Conservation (phyloP, 2,797 vertebrate species). For the Poecile montanus region DNA sequence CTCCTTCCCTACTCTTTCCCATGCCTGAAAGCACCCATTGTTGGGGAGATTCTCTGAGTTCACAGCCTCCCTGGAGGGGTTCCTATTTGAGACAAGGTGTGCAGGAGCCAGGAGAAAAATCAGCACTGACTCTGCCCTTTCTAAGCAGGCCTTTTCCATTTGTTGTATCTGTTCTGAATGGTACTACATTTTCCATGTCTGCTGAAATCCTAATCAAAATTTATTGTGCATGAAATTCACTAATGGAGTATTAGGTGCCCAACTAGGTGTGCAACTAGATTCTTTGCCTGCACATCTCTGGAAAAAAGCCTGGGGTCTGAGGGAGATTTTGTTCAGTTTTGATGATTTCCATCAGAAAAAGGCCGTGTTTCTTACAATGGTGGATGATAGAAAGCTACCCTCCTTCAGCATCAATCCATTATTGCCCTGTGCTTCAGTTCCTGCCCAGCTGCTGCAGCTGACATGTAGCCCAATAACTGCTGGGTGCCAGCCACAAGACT, state of each 20-base stretch:
- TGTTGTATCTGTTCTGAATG: not conserved
- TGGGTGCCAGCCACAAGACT: not conserved
- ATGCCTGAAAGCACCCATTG: not conserved
- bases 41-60: not conserved
- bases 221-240: conserved; percentile 22
- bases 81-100: not conserved
- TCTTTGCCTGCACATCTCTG: not conserved
- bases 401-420: not conserved
- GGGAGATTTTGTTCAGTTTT: not conserved
- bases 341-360: not conserved
- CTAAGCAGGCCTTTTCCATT: not conserved
- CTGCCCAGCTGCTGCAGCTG: not conserved
- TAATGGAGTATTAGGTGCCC: not conserved
- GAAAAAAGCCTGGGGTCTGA: not conserved
- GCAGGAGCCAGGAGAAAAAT: not conserved
- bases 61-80: not conserved
- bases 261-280: not conserved
- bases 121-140: not conserved
- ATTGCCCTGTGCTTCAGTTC: not conserved
- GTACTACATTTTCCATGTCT: not conserved
- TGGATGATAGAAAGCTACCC: not conserved
- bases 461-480: not conserved
- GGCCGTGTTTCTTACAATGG: not conserved
- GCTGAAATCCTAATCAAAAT: conserved; percentile 28
- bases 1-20: not conserved